phyloP scores from a whole-genome alignment of 2,888 invertebrate species.

The Cheilosia urbana region DNA sequence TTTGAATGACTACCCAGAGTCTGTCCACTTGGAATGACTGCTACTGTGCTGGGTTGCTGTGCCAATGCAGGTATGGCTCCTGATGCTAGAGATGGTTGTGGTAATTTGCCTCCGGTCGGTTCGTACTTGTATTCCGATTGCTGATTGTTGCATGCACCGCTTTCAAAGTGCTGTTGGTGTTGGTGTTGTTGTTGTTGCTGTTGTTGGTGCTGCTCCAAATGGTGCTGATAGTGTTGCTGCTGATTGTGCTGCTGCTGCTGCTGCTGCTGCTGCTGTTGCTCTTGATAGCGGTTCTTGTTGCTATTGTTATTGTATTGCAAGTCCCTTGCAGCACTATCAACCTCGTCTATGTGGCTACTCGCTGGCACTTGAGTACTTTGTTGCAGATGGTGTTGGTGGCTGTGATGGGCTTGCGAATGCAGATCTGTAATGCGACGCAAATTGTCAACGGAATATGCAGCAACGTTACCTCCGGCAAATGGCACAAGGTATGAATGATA shows the following conservation, averaged over 20 bases:
- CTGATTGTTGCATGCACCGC: constrained; percentile 49
- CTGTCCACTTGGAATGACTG: constrained; percentile 42
- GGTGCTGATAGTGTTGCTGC: constrained; percentile 73
- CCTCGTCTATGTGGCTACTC: constrained; percentile 31
- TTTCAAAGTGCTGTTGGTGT: constrained; percentile 57
- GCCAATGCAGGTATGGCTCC: constrained; percentile 27
- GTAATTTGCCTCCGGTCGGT: constrained; percentile 52
- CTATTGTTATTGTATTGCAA: constrained; percentile 45
- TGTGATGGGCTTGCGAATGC: constrained; percentile 21
- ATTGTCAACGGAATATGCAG: constrained; percentile 70
- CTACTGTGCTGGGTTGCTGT: constrained; percentile 27
- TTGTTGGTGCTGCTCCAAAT: constrained; percentile 50
- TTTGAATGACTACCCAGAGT: constrained; percentile 72
- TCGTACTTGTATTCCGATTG: constrained; percentile 66
- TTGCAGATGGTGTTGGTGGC: constrained; percentile 25
- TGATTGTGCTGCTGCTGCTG: constrained; percentile 50
- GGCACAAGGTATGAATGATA: constrained; percentile 69
- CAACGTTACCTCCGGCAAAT: constrained; percentile 71
- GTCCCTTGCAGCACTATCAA: constrained; percentile 29
- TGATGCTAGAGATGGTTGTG: constrained; percentile 16
- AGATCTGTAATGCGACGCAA: constrained; percentile 57
- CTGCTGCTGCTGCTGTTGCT: constrained; percentile 42
- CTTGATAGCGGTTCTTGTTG: constrained; percentile 50
- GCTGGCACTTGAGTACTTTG: constrained; percentile 49
- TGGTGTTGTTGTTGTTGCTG: constrained; percentile 63